A percentile compares a stretch with the other conserved stretches of the same genome.
phyloP scores from a whole-genome alignment of 2,113 vertebrate genomes.

The Marmota monax region DNA sequence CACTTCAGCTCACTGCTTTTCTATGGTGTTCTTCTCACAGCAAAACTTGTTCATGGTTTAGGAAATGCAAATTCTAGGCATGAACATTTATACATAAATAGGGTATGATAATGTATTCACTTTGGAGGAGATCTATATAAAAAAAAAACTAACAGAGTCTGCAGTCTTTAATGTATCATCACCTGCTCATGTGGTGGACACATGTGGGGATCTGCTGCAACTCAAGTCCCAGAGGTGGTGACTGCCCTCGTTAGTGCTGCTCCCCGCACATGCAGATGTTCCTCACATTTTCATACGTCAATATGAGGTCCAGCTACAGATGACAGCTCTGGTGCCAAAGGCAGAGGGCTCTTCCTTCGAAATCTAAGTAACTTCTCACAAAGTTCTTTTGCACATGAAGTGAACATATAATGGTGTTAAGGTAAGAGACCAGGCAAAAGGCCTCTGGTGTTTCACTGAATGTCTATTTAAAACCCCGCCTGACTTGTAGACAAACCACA shows the following conservation, averaged over 20 bases:
- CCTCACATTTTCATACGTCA: constrained; percentile 31
- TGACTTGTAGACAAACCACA: background rate
- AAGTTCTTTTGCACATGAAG: background rate
- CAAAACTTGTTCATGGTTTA: background rate
- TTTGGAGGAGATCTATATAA: constrained; percentile 76
- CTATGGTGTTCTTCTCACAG: background rate
- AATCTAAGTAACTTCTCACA: background rate
- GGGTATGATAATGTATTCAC: constrained; percentile 72
- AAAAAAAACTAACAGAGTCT: constrained; percentile 53
- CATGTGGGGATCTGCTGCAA: constrained; percentile 40
- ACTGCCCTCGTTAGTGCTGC: constrained; percentile 57
- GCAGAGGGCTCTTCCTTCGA: background rate
- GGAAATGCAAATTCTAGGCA: constrained; percentile 3
- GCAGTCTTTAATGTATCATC: constrained; percentile 65
- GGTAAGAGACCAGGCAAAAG: background rate
- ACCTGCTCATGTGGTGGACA: constrained; percentile 87
- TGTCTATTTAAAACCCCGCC: background rate
- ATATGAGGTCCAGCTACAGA: background rate
- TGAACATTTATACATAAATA: constrained; percentile 66
- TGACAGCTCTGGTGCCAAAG: background rate
- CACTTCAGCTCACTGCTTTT: background rate
- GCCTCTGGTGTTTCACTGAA: background rate
- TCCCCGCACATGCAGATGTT: constrained; percentile 51
- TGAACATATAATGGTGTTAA: background rate
- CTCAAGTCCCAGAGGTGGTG: constrained; percentile 33